phyloP scores from a whole-genome alignment of 2,797 vertebrate genomes.

The Petrocephalus sullivani region DNA sequence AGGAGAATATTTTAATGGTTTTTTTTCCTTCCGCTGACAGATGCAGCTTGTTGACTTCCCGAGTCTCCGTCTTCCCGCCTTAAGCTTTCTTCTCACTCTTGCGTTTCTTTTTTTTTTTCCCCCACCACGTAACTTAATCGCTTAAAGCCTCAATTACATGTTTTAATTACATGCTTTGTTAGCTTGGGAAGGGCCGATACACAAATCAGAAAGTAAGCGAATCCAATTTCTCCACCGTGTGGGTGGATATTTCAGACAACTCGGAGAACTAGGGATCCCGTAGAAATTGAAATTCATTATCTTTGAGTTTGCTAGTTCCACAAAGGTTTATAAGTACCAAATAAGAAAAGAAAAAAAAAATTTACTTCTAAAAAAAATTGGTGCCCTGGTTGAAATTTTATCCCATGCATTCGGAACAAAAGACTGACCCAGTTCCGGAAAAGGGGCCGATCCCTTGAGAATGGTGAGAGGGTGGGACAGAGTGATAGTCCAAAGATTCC shows the following conservation, averaged over 20 bases:
- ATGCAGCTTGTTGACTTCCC: background rate
- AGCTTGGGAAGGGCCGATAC: background rate
- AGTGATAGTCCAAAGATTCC: background rate
- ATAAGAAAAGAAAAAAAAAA: background rate
- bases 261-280: background rate
- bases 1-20: background rate
- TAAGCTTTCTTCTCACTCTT: background rate
- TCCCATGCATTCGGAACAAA: background rate
- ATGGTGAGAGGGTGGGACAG: background rate
- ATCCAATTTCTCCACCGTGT: background rate
- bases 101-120: no score
- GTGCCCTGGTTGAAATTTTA: background rate
- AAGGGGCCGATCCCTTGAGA: background rate
- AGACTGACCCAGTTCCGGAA: background rate
- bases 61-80: background rate
- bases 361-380: background rate
- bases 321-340: background rate
- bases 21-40: background rate
- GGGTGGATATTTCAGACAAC: background rate
- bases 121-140: background rate
- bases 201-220: background rate
- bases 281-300: background rate
- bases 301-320: background rate
- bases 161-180: slow-evolving; percentile 2
- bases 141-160: background rate